Evolutionary conservation across 2,797 vertebrate species (phyloP).

Genomic region (Sardinella longiceps): DNA sequence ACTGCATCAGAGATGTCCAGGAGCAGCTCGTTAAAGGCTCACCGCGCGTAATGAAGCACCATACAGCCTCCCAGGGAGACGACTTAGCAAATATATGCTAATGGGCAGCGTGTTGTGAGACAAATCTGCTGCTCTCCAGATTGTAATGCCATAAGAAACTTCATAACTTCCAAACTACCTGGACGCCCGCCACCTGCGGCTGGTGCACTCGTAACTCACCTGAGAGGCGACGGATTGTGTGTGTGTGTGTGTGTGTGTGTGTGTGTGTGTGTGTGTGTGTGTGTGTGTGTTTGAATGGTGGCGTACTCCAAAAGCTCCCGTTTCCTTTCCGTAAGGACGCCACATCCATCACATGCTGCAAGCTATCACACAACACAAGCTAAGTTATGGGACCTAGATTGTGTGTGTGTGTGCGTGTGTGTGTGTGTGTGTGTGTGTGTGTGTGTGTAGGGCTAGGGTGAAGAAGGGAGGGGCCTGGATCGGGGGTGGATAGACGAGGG

Average conservation of each 20-base stretch:
- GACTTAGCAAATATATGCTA: conserved; percentile 66
- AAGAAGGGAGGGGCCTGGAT: conserved; percentile 54
- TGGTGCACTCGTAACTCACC: background rate
- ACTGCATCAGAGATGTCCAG: background rate
- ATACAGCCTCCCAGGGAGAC: conserved; percentile 56
- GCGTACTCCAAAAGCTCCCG: background rate
- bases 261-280: no score
- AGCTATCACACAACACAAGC: conserved; percentile 39
- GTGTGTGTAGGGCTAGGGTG: conserved; percentile 51
- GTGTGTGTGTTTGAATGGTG: conserved; percentile 47
- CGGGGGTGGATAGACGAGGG: background rate
- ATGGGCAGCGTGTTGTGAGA: conserved; percentile 63
- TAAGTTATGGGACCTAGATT: conserved; percentile 43
- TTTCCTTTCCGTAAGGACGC: conserved; percentile 27
- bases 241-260: no score
- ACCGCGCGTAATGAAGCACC: conserved; percentile 54
- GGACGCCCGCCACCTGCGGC: background rate
- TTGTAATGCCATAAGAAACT: conserved; percentile 49
- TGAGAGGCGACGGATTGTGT: no score
- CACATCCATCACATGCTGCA: background rate
- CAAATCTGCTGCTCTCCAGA: conserved; percentile 64
- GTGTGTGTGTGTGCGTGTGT: no score
- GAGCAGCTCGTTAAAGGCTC: conserved; percentile 4
- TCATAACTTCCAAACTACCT: background rate
- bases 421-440: no score